phyloP scores from a whole-genome alignment of 2,888 invertebrate species.

The Apoda limacodes region DNA sequence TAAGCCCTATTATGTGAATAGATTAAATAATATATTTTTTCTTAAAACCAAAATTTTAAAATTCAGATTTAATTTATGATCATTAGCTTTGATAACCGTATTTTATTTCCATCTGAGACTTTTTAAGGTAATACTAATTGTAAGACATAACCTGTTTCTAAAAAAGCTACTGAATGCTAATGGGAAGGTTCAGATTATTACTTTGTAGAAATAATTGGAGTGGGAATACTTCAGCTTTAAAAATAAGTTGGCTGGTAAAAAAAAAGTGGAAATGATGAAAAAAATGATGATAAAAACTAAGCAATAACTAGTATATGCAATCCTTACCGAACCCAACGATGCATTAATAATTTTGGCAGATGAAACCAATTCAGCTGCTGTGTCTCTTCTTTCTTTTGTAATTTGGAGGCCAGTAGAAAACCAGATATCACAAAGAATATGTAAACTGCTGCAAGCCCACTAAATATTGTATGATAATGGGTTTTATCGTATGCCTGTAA shows the following conservation, averaged over 20 bases:
- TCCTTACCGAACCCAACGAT: slow-evolving; percentile 26
- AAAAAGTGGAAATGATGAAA: too few relatives aligned
- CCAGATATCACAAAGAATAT: slow-evolving; percentile 20
- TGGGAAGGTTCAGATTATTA: too few relatives aligned
- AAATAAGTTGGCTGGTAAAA: too few relatives aligned
- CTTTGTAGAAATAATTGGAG: too few relatives aligned
- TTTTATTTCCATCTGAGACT: too few relatives aligned
- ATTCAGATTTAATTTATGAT: neutral
- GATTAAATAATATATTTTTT: neutral
- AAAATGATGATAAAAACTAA: too few relatives aligned
- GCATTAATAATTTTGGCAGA: slow-evolving; percentile 18
- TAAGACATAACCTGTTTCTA: too few relatives aligned
- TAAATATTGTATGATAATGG: slow-evolving; percentile 19
- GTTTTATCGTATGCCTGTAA: slow-evolving; percentile 19
- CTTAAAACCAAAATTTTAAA: neutral
- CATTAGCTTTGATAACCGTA: neutral
- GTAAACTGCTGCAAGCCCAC: slow-evolving; percentile 22
- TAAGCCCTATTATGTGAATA: neutral
- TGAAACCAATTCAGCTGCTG: slow-evolving; percentile 16
- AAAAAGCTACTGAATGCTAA: too few relatives aligned
- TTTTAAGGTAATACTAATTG: too few relatives aligned
- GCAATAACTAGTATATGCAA: too few relatives aligned
- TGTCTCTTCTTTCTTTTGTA: slow-evolving; percentile 14
- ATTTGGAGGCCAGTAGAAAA: slow-evolving; percentile 15
- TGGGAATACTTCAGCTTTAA: too few relatives aligned